Base-by-base conservation (phyloP, 2,888 invertebrate genomes). In the Rhyacophila evoluta region DNA sequence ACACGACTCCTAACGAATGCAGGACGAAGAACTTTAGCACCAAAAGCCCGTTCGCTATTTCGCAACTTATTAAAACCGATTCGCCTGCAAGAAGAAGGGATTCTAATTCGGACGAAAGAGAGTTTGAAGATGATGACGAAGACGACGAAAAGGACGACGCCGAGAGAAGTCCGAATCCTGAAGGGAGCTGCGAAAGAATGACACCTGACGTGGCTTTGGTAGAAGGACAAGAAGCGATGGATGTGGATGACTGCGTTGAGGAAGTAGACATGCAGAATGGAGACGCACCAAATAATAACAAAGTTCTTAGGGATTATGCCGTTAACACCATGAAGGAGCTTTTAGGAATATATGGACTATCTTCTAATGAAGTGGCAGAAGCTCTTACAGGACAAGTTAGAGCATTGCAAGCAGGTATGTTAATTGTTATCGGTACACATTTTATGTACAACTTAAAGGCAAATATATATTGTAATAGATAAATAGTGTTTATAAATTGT, bases 241-340 rank as follows among this genome's bases (percentile, higher is more conserved):
- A 88, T 74, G 84, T 84, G 1, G 84, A 86, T 82, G 89, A 90
- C 6, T 84, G 84, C 19, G 84, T 78, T 77, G 84, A 85, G 19
- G 84, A 81, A 79, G 89, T 88, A 68, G 83, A 84, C 4, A 85
- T 85, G 73, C 88, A 87, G 77, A 88, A 89, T 83, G 89, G 89
- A 19, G 89, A 89, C 37, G 85, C 86, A 36, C 86, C 87, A 39
- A 88, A 87, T 81, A 90, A 91, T 27, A 92, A 91, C 83, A 91
- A 91, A 83, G 93, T 92, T 83, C 90, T 95, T 87, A 91, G 94
- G 84, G 94, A 94, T 84, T 95, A 94, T 85, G 94, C 94, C 2
- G 93, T 94, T 89, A 94, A 92, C 83, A 95, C 95, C 8, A 94
- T 95, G 93, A 92, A 94, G 83, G 94, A 95, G 85, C 87, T 95